Evolutionary conservation across 53 echinoderm and acorn worm species (phyloP).

Genomic region (Arbacia lixula): DNA sequence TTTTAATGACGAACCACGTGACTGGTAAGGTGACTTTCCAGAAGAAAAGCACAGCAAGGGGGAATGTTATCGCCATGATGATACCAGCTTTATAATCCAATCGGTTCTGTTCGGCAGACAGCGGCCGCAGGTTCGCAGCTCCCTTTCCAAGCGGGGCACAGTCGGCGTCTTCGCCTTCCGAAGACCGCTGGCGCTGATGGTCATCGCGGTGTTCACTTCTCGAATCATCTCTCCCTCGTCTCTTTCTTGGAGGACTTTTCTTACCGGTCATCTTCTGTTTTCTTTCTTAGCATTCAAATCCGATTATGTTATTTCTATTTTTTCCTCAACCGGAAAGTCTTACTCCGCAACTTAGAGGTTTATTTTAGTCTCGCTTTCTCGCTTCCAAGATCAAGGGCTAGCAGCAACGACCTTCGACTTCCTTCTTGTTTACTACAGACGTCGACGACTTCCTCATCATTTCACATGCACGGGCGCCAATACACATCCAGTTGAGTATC

Average conservation of each 20-base stretch:
- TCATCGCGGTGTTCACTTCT: not conserved
- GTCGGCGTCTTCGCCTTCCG: not conserved
- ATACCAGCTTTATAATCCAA: constrained; percentile 37
- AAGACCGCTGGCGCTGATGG: not conserved
- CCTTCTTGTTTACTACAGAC: too few relatives aligned
- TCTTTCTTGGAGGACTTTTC: not conserved
- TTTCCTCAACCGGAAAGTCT: too few relatives aligned
- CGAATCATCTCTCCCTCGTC: not conserved
- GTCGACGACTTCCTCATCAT: too few relatives aligned
- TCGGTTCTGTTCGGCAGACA: constrained; percentile 15
- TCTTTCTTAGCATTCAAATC: not conserved
- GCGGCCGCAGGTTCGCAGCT: constrained; percentile 17
- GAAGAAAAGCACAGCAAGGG: constrained; percentile 30
- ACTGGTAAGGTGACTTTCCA: constrained; percentile 49
- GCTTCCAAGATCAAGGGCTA: too few relatives aligned
- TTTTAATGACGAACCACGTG: constrained; percentile 32
- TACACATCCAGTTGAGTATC: too few relatives aligned
- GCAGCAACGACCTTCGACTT: too few relatives aligned
- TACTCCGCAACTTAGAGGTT: too few relatives aligned
- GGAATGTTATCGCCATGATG: constrained; percentile 33
- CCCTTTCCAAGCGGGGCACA: constrained; percentile 7
- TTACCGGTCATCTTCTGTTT: constrained; percentile 2
- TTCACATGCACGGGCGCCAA: too few relatives aligned
- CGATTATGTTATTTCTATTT: too few relatives aligned
- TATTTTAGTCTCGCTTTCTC: too few relatives aligned